phyloP scores from a whole-genome alignment of 2,888 invertebrate species.

The Hyposoter dolosus region DNA sequence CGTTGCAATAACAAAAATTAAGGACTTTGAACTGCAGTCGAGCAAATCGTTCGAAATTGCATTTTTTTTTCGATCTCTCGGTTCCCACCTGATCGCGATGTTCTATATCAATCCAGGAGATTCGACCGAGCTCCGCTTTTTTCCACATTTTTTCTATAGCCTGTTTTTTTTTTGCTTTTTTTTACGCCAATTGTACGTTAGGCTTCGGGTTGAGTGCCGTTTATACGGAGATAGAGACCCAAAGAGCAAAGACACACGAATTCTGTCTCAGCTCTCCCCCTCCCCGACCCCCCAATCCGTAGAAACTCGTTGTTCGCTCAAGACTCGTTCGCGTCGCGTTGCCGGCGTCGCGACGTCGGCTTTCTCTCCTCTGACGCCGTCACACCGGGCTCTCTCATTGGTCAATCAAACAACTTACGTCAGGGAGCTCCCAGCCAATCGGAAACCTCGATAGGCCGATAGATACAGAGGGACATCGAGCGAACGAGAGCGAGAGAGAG shows the following conservation, averaged over 20 bases:
- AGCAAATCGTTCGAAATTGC: not conserved
- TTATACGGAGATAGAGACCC: not conserved
- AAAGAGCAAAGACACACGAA: not conserved
- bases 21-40: not conserved
- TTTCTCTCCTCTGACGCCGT: constrained; percentile 56
- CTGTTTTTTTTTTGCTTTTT: not conserved
- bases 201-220: not conserved
- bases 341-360: constrained; percentile 73
- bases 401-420: constrained; percentile 80
- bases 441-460: constrained; percentile 13
- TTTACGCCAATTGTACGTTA: not conserved
- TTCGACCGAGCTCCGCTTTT: not conserved
- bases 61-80: not conserved
- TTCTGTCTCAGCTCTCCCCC: not conserved
- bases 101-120: too few species aligned
- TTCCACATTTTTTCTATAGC: not conserved
- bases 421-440: constrained; percentile 75
- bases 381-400: constrained; percentile 75
- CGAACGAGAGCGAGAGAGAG: constrained; percentile 15
- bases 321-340: constrained; percentile 55
- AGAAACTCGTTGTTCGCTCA: constrained; percentile 10
- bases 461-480: not conserved
- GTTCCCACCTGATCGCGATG: not conserved
- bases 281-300: not conserved
- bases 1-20: not conserved